phyloP scores from a whole-genome alignment of 2,888 invertebrate genomes.

The Ischnura elegans region DNA sequence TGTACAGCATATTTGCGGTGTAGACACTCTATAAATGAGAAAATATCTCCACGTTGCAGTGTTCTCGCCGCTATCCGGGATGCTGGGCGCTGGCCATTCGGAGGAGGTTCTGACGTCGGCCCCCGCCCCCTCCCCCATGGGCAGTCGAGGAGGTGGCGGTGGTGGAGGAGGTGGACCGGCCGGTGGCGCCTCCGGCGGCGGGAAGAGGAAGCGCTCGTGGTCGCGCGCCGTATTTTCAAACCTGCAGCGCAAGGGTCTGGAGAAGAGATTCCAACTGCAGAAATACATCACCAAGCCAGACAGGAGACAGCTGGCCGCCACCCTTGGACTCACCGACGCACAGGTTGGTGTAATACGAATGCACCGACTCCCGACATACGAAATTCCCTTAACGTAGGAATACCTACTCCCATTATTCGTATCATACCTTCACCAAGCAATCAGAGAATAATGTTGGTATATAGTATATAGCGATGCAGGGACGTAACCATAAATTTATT shows the following conservation, averaged over 20 bases:
- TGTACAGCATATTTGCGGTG: no score
- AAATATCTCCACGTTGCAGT: no score
- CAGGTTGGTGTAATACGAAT: constrained; percentile 89
- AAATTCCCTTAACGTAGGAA: no score
- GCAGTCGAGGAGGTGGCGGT: not conserved
- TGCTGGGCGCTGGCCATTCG: constrained; percentile 16
- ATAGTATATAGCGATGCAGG: no score
- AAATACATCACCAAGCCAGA: constrained; percentile 98
- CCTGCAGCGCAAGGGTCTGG: constrained; percentile 95
- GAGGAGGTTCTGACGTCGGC: not conserved
- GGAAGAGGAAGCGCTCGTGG: constrained; percentile 94
- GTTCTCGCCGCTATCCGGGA: no score
- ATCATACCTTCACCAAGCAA: no score
- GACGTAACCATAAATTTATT: no score
- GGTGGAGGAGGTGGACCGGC: not conserved
- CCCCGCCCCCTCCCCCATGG: not conserved
- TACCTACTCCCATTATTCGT: no score
- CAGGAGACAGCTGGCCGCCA: constrained; percentile 93
- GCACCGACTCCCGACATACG: no score
- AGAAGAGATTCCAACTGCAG: constrained; percentile 94
- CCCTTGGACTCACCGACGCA: constrained; percentile 94
- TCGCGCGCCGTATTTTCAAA: constrained; percentile 97
- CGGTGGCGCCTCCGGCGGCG: constrained; percentile 53
- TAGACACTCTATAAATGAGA: no score
- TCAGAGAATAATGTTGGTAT: no score